A percentile compares a stretch with the other conserved stretches of the same genome.
phyloP scores from a whole-genome alignment of 2,888 invertebrate genomes.

The Spilarctia lutea region DNA sequence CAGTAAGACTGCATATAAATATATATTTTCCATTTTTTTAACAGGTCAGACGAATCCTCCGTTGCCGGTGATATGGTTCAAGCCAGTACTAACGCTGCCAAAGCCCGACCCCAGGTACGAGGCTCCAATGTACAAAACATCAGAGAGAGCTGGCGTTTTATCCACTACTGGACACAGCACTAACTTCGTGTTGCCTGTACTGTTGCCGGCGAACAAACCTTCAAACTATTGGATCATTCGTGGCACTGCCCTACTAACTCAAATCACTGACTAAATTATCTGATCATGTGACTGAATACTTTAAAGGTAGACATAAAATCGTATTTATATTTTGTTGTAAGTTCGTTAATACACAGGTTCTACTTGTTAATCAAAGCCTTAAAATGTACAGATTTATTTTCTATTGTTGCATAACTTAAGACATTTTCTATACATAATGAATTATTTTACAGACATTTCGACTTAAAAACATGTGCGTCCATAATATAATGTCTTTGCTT shows the following conservation, averaged over 20 bases:
- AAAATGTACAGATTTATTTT: background rate
- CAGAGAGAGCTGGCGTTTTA: constrained; percentile 93
- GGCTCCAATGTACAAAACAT: constrained; percentile 95
- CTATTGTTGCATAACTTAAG: background rate
- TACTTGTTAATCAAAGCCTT: background rate
- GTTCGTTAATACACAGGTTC: background rate
- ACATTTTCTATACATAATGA: constrained; percentile 1
- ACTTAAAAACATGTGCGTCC: background rate
- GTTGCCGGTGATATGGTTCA: constrained; percentile 88
- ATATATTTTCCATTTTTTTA: constrained; percentile 34
- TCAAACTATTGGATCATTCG: constrained; percentile 95
- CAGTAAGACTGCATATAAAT: background rate
- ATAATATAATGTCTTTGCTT: background rate
- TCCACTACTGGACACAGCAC: constrained; percentile 98
- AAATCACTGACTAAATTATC: constrained; percentile 89
- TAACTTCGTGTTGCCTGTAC: constrained; percentile 94
- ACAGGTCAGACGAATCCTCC: constrained; percentile 92
- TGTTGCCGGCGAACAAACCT: constrained; percentile 88
- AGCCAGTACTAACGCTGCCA: constrained; percentile 88
- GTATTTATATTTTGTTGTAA: constrained; percentile 2
- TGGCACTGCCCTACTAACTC: constrained; percentile 95
- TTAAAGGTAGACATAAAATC: background rate
- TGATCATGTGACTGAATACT: background rate
- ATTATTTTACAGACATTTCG: background rate
- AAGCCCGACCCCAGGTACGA: constrained; percentile 89